Evolutionary conservation across 1,140 invertebrate species (phyloP), one percentile per base, ranked within the genome.

Genomic region (Zaprionus kolodkinae): DNA sequence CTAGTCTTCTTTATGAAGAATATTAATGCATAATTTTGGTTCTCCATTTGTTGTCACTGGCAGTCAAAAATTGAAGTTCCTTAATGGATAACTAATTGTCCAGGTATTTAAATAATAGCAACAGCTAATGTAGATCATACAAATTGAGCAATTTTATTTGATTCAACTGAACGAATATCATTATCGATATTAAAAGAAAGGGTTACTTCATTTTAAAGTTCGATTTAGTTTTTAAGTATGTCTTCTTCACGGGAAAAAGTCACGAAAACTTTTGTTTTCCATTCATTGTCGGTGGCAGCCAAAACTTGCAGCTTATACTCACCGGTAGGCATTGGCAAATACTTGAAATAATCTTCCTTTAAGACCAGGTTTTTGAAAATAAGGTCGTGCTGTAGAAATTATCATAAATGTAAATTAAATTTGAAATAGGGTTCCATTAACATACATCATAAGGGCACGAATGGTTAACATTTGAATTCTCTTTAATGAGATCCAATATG

Each of bases 31-130:
- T 1, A 78, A 33, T n/a, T 43, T 56, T 2, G 56, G 50, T 36
- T 43, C 75, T 78, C 68, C 72, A 75, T 6, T 69, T n/a, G 40
- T 72, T 72, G 36, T 72, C 54, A 7, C 60, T 55, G 10, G 6
- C 48, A 0, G 62, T 56, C 38, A 21, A 48, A 1, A 78, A 11
- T 15, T 71, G 38, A 11, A 75, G 21, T 21, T 21, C 2, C 21
- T 1, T 21, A 21, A 1, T 21, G 1, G 21, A 21, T 21, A 21
- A 21, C 21, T 21, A 21, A 21, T 21, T 21, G 21, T 21, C 21
- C 21, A 21, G 21, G 21, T 21, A 21, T 21, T 21, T 21, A 21
- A 21, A 21, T 21, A 21, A 21, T 21, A 2, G 21, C 21, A 21
- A 21, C 21, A 2, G 27, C 1, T 5, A 30, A 30, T 30, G 27